phyloP scores from a whole-genome alignment of 2,113 vertebrate species.

The Chloropsis cyanopogon region DNA sequence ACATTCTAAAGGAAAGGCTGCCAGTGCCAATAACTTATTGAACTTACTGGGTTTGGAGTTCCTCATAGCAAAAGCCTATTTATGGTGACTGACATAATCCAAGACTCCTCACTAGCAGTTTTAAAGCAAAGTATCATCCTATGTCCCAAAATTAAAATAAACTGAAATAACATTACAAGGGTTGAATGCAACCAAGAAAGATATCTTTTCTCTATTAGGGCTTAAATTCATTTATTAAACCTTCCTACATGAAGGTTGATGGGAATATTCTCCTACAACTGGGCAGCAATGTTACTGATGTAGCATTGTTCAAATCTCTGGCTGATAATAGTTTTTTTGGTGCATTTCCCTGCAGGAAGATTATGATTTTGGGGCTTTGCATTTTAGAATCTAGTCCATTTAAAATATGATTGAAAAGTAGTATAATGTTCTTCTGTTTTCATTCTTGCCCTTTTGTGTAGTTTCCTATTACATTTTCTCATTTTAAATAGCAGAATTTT shows the following conservation, averaged over 20 bases:
- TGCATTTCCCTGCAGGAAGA: neutral
- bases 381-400: neutral
- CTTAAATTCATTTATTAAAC: neutral
- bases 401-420: neutral
- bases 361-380: neutral
- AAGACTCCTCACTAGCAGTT: neutral
- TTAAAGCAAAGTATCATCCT: neutral
- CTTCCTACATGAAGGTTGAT: neutral
- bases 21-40: neutral
- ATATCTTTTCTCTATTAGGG: neutral
- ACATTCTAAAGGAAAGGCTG: neutral
- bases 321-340: neutral
- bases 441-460: neutral
- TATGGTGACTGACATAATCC: neutral
- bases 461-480: neutral
- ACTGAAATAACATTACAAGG: neutral
- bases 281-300: neutral
- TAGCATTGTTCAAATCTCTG: neutral
- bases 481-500: neutral
- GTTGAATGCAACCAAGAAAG: neutral
- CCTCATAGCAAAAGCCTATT: neutral
- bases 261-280: neutral
- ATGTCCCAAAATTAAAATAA: neutral
- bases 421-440: neutral
- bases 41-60: neutral